Evolutionary conservation across 2,113 vertebrate species (phyloP).

Genomic region (Paralichthys olivaceus): DNA sequence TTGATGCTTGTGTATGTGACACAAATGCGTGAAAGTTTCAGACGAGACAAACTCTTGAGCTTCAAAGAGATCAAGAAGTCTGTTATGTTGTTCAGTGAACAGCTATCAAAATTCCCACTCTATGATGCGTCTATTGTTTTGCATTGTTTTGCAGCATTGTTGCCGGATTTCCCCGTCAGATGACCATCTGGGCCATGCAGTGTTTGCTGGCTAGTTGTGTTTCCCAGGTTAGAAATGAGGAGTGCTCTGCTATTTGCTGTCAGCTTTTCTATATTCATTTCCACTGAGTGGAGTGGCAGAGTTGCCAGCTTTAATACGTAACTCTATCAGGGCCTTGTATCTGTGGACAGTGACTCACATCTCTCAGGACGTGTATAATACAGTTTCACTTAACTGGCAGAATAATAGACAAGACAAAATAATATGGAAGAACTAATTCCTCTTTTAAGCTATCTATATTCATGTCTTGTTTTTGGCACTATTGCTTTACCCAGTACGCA

Average conservation of each 20-base stretch:
- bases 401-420: conserved; percentile 14
- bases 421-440: conserved; percentile 12
- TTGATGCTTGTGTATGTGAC: too few relatives aligned
- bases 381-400: conserved; percentile 22
- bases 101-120: neutral
- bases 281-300: neutral
- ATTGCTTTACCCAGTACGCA: conserved; percentile 32
- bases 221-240: conserved; percentile 35
- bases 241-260: conserved; percentile 31
- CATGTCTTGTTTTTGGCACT: conserved; percentile 32
- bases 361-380: conserved; percentile 14
- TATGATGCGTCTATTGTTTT: conserved; percentile 24
- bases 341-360: neutral
- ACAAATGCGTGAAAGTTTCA: neutral
- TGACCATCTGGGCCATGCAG: conserved; percentile 2
- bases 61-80: neutral
- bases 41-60: neutral
- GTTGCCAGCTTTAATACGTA: neutral
- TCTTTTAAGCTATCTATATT: conserved; percentile 18
- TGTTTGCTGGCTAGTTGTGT: conserved; percentile 16
- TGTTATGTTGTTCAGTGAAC: neutral
- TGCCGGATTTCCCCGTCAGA: conserved; percentile 40
- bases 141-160: conserved; percentile 19
- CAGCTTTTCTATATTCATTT: conserved; percentile 21
- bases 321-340: conserved; percentile 3